These are phyloP conservation scores for Leptopilina clavipes DNA, from an alignment of 1,140 invertebrate species.

Conservation along the genomic window DNA sequence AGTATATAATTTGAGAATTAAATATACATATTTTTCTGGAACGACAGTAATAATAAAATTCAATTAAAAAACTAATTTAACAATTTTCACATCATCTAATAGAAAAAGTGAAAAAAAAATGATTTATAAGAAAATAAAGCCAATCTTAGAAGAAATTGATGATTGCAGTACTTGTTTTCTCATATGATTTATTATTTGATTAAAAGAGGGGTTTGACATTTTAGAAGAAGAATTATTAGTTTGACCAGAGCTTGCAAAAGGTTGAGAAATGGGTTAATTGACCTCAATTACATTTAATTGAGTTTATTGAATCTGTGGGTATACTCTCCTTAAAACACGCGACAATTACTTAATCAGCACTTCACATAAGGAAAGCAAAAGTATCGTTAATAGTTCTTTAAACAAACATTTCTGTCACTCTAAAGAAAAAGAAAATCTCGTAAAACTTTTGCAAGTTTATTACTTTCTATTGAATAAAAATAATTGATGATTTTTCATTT, in stretches of 20 bases:
- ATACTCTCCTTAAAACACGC: slow-evolving; percentile 30
- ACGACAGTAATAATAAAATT: not conserved
- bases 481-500: slow-evolving; percentile 34
- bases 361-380: slow-evolving; percentile 19
- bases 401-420: slow-evolving; percentile 24
- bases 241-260: slow-evolving; percentile 17
- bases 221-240: slow-evolving; percentile 26
- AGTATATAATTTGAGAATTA: too few relatives aligned
- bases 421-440: too few relatives aligned
- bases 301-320: slow-evolving; percentile 52
- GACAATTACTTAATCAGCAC: slow-evolving; percentile 13
- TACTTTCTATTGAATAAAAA: not conserved
- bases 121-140: not conserved
- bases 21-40: too few relatives aligned
- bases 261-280: slow-evolving; percentile 42
- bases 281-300: slow-evolving; percentile 52
- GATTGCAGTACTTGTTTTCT: not conserved
- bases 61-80: too few relatives aligned
- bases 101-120: too few relatives aligned
- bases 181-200: not conserved
- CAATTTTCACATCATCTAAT: too few relatives aligned
- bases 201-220: slow-evolving; percentile 3
- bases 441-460: slow-evolving; percentile 20
- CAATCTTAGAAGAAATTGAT: not conserved
- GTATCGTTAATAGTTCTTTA: slow-evolving; percentile 18